Percentiles rank a stretch among this genome's conserved stretches.
These are phyloP conservation scores for Orientallactaga sibirica DNA, from an alignment of 2,797 vertebrate genomes.

Conservation along the genomic window DNA sequence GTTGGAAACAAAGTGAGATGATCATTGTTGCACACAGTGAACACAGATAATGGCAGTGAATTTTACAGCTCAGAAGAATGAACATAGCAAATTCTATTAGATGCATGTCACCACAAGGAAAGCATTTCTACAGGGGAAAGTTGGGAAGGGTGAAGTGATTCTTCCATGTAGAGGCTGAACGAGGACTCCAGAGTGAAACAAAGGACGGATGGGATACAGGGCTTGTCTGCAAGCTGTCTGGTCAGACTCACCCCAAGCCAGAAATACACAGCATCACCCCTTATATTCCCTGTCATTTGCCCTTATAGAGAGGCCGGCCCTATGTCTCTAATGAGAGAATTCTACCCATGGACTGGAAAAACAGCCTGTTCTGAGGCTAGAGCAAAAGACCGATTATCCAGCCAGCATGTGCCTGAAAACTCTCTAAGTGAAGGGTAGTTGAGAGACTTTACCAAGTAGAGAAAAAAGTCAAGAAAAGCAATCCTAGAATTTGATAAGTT, in stretches of 20 bases:
- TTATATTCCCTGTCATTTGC: not conserved
- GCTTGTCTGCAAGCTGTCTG: not conserved
- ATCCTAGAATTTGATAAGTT: not conserved
- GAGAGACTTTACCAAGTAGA: not conserved
- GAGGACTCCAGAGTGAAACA: not conserved
- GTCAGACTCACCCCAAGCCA: conserved; percentile 20
- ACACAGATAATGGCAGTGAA: not conserved
- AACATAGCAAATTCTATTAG: not conserved
- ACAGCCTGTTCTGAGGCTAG: conserved; percentile 18
- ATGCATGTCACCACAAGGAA: not conserved
- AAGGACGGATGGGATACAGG: not conserved
- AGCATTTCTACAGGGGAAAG: not conserved
- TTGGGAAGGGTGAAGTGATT: not conserved
- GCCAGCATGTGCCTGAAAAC: not conserved
- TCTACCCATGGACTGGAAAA: not conserved
- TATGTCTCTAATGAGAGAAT: conserved; percentile 7
- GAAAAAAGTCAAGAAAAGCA: not conserved
- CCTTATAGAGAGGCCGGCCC: not conserved
- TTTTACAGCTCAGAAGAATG: not conserved
- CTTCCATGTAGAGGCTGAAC: not conserved
- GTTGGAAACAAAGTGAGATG: not conserved
- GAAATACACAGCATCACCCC: not conserved
- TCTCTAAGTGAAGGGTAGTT: conserved; percentile 8
- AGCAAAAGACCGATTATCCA: not conserved
- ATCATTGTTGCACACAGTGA: not conserved